These are phyloP conservation scores for Drosophila cognata DNA, from an alignment of 2,888 invertebrate genomes.

Conservation along the genomic window DNA sequence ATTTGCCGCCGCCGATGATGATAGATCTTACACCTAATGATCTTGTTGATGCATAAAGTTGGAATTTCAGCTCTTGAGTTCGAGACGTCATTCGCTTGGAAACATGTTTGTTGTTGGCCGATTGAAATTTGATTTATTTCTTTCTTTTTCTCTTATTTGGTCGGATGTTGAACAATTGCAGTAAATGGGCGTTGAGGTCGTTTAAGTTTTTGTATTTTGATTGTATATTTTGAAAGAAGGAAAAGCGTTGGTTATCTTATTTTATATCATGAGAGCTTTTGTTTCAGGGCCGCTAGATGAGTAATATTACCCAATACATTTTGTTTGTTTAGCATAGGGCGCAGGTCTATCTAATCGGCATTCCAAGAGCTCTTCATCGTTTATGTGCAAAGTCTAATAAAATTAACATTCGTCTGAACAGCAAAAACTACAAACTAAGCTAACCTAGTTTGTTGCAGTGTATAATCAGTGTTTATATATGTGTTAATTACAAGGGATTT, in stretches of 20 bases:
- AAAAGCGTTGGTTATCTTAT: constrained; percentile 53
- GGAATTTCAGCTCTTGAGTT: constrained; percentile 17
- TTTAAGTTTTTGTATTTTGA: constrained; percentile 8
- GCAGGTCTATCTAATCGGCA: constrained; percentile 30
- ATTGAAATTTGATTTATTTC: constrained; percentile 37
- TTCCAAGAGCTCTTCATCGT: constrained; percentile 17
- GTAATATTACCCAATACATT: constrained; percentile 49
- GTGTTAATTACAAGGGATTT: constrained; percentile 44
- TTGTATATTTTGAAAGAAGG: constrained; percentile 23
- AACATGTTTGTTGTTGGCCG: constrained; percentile 48
- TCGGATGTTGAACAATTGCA: constrained; percentile 45
- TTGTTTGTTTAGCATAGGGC: constrained; percentile 46
- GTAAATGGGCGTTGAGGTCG: constrained; percentile 50
- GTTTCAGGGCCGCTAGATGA: constrained; percentile 53
- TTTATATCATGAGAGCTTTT: constrained; percentile 38
- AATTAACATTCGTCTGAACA: constrained; percentile 14
- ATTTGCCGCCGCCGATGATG: constrained; percentile 14
- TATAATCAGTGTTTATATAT: constrained; percentile 26
- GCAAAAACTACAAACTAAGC: neutral
- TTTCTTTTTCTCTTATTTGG: neutral
- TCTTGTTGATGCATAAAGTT: constrained; percentile 50
- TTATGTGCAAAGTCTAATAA: constrained; percentile 13
- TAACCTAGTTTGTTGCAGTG: constrained; percentile 38
- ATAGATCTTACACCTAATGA: constrained; percentile 64
- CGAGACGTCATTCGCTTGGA: constrained; percentile 53